Evolutionary conservation across 2,113 vertebrate genomes (phyloP), one percentile per base, ranked within the genome.

Genomic region (Trematocara zebra): DNA sequence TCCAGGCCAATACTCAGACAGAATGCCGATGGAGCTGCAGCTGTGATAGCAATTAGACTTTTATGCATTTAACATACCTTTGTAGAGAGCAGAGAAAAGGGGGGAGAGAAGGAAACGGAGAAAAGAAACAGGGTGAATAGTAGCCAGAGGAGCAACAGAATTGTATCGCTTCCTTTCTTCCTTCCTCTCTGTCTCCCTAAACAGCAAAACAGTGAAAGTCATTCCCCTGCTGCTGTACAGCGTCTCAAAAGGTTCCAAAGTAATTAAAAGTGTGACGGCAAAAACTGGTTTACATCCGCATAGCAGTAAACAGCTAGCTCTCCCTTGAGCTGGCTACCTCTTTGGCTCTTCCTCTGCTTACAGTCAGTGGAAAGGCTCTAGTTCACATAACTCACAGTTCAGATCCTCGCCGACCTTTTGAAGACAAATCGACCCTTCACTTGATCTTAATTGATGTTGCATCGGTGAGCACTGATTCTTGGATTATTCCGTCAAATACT

Each of bases 11-110:
- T 81, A 67, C 76, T 84, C 80, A 89, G 85, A 89, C 90, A 81
- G 89, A 83, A 86, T 87, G 87, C 86, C n/a, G 67, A 61, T 54
- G 80, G 76, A 78, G 88, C 80, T 81, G 82, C 92, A 95, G 92
- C 92, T 96, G 95, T 64, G 80, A 91, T 89, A 87, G 92, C 87
- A 92, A 95, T 95, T 94, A 94, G 78, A 88, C 85, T 81, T 90
- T 93, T 94, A 94, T 93, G 94, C 87, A 89, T 94, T 93, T 91
- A 95, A 93, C 93, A 93, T 91, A 92, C 86, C 83, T 91, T 88
- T 91, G 80, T 80, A 78, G 84, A 83, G 74, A 82, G 84, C 83
- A 59, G 44, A 47, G 61, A 64, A 57, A 83, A 80, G 74, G 59
- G 59, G 78, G 59, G 79, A 61, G 83, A 88, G 69, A 81, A 85